Conservation (phyloP, 2,797 vertebrate species). For the Champsocephalus gunnari region DNA sequence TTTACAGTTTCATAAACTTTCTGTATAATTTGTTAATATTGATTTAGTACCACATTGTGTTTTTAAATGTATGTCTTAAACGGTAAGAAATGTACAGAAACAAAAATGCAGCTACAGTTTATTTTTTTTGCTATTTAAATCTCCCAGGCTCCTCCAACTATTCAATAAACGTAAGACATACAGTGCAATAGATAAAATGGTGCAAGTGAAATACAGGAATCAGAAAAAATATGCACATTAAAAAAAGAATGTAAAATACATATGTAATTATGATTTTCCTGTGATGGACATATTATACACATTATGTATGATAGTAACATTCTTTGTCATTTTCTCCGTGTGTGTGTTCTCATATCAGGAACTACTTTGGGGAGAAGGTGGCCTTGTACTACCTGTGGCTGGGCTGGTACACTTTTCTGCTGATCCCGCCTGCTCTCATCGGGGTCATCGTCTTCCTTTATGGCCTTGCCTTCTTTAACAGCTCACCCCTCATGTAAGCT, state of each 20-base stretch:
- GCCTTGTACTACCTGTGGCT: conserved; percentile 96
- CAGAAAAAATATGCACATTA: too few relatives aligned
- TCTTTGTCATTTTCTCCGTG: background rate
- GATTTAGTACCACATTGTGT: background rate
- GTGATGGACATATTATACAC: background rate
- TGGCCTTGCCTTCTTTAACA: conserved; percentile 86
- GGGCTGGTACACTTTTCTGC: conserved; percentile 93
- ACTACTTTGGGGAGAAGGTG: conserved; percentile 96
- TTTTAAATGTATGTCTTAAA: background rate
- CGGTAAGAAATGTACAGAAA: background rate
- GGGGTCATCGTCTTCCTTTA: conserved; percentile 88
- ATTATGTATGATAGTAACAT: too few relatives aligned
- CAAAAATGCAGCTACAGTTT: too few relatives aligned
- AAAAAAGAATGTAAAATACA: too few relatives aligned
- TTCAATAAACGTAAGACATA: too few relatives aligned
- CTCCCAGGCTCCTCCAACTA: too few relatives aligned
- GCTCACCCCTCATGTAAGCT: conserved; percentile 92
- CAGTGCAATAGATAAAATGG: too few relatives aligned
- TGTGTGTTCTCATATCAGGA: conserved; percentile 75
- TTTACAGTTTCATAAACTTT: background rate
- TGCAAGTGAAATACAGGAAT: too few relatives aligned
- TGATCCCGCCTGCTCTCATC: conserved; percentile 83
- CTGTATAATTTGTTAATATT: background rate
- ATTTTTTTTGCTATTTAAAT: too few relatives aligned
- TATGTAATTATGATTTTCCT: background rate